Base-by-base conservation (phyloP, 2,113 vertebrate genomes). In the Leucosticte australis region DNA sequence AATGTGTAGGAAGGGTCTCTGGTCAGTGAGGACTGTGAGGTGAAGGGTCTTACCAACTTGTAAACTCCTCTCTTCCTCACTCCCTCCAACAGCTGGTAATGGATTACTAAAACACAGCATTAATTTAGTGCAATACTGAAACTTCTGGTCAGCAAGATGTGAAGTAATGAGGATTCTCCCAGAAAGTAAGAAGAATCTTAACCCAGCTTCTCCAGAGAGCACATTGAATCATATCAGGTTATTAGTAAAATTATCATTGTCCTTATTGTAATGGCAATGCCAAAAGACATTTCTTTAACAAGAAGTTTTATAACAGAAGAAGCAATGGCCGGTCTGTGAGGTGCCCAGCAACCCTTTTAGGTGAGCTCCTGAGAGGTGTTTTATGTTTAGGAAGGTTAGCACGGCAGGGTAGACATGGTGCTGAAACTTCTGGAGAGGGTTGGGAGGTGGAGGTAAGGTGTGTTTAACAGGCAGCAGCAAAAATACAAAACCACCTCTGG, bases 391-490 rank as follows among this genome's bases (percentile, higher is more conserved):
- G 57, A 87, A 68, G n/a, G 41, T 42, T 31, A 64, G 53, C 28
- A 27, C n/a, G 33, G 71, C 53, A 64, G 69, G 69, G 71, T 11
- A 50, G 41, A 49, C 1, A 19, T 6, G 47, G 31, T 37, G 62
- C 56, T 74, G 52, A 59, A 90, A 47, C 30, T 62, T 62, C 53
- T 59, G 39, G 42, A 37, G 37, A 30, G 5, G 46, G 35, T 3
- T 84, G 57, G 41, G 56, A 76, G 50, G 70, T 35, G 37, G 49
- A 42, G 50, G 55, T 15, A 18, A 82, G 44, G 50, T 39, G 53
- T 60, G n/a, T 67, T 76, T 79, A 83, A 80, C 78, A 57, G 69
- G 75, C 44, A 80, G 81, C 60, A 84, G 68, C 79, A 47, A 56
- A 80, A 85, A 62, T 33, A 69, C 57, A 69, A 92, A 60, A 60